phyloP scores from a whole-genome alignment of 2,113 vertebrate genomes.

The Leiothrix lutea region DNA sequence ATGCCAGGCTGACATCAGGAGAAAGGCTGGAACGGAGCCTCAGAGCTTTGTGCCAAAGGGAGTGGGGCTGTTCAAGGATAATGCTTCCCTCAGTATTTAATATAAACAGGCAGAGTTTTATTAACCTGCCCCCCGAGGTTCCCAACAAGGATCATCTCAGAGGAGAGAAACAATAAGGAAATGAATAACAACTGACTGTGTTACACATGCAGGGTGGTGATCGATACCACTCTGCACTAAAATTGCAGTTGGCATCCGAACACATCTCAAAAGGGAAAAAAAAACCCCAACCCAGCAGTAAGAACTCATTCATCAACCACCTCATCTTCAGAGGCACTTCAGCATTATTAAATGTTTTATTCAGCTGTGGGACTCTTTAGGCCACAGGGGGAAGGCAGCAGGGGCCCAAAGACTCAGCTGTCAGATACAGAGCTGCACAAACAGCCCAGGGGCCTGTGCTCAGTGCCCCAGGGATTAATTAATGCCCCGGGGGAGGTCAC shows the following conservation, averaged over 20 bases:
- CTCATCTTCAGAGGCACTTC: not conserved
- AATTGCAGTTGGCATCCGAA: not conserved
- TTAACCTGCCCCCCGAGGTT: not conserved
- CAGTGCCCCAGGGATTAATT: not conserved
- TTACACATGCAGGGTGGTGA: not conserved
- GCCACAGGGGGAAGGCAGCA: not conserved
- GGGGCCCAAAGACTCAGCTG: not conserved
- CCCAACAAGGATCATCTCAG: not conserved
- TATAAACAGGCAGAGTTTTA: not conserved
- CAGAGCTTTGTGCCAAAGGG: not conserved
- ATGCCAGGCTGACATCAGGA: not conserved
- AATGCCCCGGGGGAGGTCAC: not conserved
- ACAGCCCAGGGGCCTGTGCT: not conserved
- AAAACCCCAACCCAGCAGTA: not conserved
- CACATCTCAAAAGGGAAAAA: not conserved
- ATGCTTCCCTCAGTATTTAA: not conserved
- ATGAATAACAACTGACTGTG: conserved; percentile 6
- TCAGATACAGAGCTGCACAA: not conserved
- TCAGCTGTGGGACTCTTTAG: not conserved
- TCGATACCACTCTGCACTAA: conserved; percentile 14
- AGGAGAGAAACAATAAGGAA: not conserved
- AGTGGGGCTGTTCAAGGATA: not conserved
- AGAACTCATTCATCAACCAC: not conserved
- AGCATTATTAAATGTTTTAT: not conserved
- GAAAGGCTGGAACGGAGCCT: not conserved